Evolutionary conservation across 1,140 invertebrate species (phyloP).

Genomic region (Oedothorax gibbosus): DNA sequence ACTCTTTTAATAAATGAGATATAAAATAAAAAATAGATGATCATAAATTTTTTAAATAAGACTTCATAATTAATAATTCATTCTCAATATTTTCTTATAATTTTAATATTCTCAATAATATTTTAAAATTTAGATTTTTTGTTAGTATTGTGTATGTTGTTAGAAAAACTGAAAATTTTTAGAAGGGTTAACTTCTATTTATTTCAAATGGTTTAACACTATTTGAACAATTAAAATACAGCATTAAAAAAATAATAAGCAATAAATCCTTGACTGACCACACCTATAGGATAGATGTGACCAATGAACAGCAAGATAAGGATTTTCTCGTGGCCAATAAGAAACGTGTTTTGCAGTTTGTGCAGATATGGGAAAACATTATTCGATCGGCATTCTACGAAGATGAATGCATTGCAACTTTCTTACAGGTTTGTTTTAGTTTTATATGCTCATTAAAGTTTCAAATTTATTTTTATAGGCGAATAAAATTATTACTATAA

Average conservation of each 20-base stretch:
- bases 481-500: no score
- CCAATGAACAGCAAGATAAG: conserved; percentile 73
- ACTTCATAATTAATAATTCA: no score
- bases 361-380: conserved; percentile 81
- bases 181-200: no score
- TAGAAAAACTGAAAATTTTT: no score
- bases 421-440: conserved; percentile 74
- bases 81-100: no score
- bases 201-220: no score
- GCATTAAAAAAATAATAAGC: neutral
- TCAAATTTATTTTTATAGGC: neutral
- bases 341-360: conserved; percentile 82
- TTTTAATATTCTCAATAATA: no score
- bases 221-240: neutral
- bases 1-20: no score
- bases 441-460: neutral
- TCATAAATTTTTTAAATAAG: no score
- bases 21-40: no score
- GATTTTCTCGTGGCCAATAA: conserved; percentile 82
- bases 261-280: conserved; percentile 34
- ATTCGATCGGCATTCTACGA: conserved; percentile 81
- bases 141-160: no score
- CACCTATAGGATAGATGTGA: conserved; percentile 74
- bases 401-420: conserved; percentile 77
- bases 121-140: no score